A percentile compares a stretch with the other conserved stretches of the same genome.
phyloP scores from a whole-genome alignment of 2,113 vertebrate genomes.

The Apeltes quadracus region DNA sequence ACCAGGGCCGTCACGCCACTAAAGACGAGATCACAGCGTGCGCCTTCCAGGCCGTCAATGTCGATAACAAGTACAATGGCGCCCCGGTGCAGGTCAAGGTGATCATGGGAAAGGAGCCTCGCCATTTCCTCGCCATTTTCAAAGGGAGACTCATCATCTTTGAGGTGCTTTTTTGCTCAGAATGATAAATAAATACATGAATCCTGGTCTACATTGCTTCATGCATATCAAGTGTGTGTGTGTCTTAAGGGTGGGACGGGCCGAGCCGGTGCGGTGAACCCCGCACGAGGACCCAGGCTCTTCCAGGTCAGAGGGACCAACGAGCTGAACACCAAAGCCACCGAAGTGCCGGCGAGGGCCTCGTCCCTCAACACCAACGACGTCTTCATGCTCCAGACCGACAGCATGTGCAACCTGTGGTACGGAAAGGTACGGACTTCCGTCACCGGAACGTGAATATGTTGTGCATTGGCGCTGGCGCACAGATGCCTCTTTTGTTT shows the following conservation, averaged over 20 bases:
- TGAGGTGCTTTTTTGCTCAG: slow-evolving; percentile 76
- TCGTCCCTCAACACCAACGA: slow-evolving; percentile 89
- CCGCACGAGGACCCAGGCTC: slow-evolving; percentile 72
- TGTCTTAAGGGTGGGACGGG: slow-evolving; percentile 84
- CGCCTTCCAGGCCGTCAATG: slow-evolving; percentile 85
- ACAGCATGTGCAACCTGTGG: slow-evolving; percentile 84
- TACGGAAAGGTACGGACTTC: slow-evolving; percentile 86
- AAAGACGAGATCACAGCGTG: slow-evolving; percentile 88
- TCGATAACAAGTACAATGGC: slow-evolving; percentile 85
- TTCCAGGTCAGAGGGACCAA: slow-evolving; percentile 88
- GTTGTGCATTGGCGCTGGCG: neutral
- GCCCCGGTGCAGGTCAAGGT: slow-evolving; percentile 90
- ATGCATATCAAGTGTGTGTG: neutral
- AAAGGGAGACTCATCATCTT: slow-evolving; percentile 88
- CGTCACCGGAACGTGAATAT: neutral
- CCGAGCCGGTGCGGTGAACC: slow-evolving; percentile 65
- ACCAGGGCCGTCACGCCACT: slow-evolving; percentile 87
- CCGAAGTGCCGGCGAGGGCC: slow-evolving; percentile 83
- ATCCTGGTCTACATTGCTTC: neutral
- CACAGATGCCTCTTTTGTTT: neutral
- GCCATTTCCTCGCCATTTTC: slow-evolving; percentile 91
- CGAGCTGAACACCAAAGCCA: slow-evolving; percentile 88
- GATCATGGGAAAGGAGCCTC: slow-evolving; percentile 91
- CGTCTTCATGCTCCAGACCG: slow-evolving; percentile 85
- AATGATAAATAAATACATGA: neutral